A percentile compares a stretch with the other conserved stretches of the same genome.
phyloP scores from a whole-genome alignment of 2,888 invertebrate species.

The Lomographa bimaculata region DNA sequence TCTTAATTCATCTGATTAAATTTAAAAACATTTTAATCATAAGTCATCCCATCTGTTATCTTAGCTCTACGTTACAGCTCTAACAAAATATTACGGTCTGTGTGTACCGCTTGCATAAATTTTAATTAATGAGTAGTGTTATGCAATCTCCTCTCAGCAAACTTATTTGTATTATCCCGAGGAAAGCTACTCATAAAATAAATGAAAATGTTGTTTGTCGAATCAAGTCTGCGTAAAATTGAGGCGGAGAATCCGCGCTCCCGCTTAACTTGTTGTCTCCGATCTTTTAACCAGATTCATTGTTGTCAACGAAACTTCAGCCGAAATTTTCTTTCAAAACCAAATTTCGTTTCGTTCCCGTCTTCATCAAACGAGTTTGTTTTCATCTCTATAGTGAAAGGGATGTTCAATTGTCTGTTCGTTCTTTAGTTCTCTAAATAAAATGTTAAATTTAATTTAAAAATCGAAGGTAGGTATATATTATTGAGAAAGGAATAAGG shows the following conservation, averaged over 20 bases:
- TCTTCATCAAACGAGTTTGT: conserved; percentile 15
- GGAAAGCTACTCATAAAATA: conserved; percentile 9
- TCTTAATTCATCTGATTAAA: too few relatives aligned
- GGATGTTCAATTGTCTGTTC: background rate
- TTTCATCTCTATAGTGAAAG: conserved; percentile 2
- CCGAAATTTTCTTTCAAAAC: conserved; percentile 11
- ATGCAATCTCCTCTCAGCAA: too few relatives aligned
- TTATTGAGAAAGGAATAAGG: too few relatives aligned
- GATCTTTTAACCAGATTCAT: conserved; percentile 19
- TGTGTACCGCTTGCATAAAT: too few relatives aligned
- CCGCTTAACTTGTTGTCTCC: conserved; percentile 22
- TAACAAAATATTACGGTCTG: too few relatives aligned
- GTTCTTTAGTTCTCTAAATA: too few relatives aligned
- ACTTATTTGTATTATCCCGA: conserved; percentile 4
- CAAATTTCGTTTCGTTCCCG: conserved; percentile 10
- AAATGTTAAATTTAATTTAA: too few relatives aligned
- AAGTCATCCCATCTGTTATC: too few relatives aligned
- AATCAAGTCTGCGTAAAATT: conserved; percentile 20
- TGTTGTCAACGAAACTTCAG: conserved; percentile 13
- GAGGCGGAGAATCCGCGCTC: conserved; percentile 13
- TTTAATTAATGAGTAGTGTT: too few relatives aligned
- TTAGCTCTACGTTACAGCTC: too few relatives aligned
- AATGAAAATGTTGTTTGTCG: conserved; percentile 16
- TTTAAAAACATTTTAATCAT: too few relatives aligned
- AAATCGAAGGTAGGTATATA: too few relatives aligned